Evolutionary conservation across 2,113 vertebrate genomes (phyloP), one percentile per base, ranked within the genome.

Genomic region (Cairina moschata): DNA sequence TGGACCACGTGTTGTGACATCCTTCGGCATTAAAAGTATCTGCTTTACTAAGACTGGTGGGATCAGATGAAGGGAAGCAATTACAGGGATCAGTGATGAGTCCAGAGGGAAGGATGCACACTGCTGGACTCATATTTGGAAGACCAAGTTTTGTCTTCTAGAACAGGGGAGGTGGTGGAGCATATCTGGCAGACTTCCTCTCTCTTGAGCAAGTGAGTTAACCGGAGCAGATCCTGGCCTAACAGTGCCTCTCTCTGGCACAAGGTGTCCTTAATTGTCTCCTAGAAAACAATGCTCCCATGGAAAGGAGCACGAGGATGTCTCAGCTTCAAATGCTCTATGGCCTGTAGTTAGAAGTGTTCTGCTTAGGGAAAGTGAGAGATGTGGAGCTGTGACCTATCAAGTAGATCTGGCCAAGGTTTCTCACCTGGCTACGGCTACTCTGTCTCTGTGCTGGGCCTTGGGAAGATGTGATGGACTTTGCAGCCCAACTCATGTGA

Each of bases 1-100:
- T 59, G 46, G 26, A 25, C 4, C 0, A 14, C 3, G 5, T 36
- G 10, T 38, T 54, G 10, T 2, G 4, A 42, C 22, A 31, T 18
- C 13, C 59, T 75, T 77, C 36, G 65, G 28, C 55, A 92, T 92
- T 31, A 65, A 52, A 76, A 86, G 23, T 6, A 72, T 9, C n/a
- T 31, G 8, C 23, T 88, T 88, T 72, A 12, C 38, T 8, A 31
- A 73, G 23, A 23, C 52, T 55, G 52, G 52, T 11, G 52, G 15
- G 15, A 16, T 55, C 26, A 67, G 34, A 28, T 26, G 16, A 36
- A 54, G 46, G 36, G 31, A 34, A 71, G 10, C 2, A 58, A 48
- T 77, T 88, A 46, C 44, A 83, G 55, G 50, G 10, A 3, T 77
- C 55, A 31, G 8, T 66, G 83, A 38, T 50, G 56, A 63, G 28